A percentile compares a stretch with the other conserved stretches of the same genome.
phyloP scores from a whole-genome alignment of 1,140 invertebrate genomes.

The Paraescarpia echinospica region DNA sequence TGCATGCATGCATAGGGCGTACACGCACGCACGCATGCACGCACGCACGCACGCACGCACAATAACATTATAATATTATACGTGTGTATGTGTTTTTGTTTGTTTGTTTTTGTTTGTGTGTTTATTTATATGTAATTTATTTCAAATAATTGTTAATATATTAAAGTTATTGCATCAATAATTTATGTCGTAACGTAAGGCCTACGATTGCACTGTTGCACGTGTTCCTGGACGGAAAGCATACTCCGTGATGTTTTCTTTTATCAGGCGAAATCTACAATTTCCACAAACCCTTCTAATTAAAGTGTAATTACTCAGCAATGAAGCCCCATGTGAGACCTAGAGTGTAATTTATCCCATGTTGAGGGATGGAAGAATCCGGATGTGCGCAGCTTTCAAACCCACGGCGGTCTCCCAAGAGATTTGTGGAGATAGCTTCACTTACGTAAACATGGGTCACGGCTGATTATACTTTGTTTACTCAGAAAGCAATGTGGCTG shows the following conservation, averaged over 20 bases:
- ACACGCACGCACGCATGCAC: no score
- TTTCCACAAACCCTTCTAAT: neutral
- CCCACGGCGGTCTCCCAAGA: neutral
- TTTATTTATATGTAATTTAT: no score
- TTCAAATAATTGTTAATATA: no score
- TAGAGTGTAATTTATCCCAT: neutral
- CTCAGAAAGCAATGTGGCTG: neutral
- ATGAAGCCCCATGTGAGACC: neutral
- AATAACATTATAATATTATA: no score
- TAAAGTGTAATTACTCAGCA: neutral
- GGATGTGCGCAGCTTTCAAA: neutral
- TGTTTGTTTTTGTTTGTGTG: no score
- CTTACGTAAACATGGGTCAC: neutral
- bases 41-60: no score
- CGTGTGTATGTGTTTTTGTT: no score
- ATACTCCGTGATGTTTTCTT: neutral
- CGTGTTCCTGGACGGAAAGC: neutral
- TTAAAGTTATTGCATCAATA: neutral
- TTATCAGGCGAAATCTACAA: neutral
- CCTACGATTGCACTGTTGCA: neutral
- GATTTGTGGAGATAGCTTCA: neutral
- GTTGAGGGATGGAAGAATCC: neutral
- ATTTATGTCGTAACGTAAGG: neutral
- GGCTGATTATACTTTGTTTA: neutral
- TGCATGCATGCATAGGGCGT: no score